These are phyloP conservation scores for Pseudanteris insignis DNA, from an alignment of 2,888 invertebrate species.

Conservation along the genomic window DNA sequence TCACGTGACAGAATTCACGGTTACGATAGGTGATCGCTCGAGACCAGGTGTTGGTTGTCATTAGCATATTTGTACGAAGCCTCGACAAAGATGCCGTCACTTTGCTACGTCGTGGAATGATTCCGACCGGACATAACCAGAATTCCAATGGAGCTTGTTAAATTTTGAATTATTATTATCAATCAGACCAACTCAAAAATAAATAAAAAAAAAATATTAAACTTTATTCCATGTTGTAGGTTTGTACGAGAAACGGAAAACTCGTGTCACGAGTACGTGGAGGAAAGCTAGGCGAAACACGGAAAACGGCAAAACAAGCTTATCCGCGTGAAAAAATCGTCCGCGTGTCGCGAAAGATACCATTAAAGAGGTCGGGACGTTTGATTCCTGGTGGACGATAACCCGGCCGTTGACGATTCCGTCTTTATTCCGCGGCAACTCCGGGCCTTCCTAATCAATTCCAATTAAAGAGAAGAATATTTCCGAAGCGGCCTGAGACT, in stretches of 20 bases:
- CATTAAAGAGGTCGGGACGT: constrained; percentile 17
- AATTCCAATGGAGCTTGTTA: too few species aligned
- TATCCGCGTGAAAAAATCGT: not conserved
- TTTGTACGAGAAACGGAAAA: constrained; percentile 36
- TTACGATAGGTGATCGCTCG: constrained; percentile 51
- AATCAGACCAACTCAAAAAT: too few species aligned
- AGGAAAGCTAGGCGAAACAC: not conserved
- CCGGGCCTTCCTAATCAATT: constrained; percentile 64
- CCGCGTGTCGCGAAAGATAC: too few species aligned
- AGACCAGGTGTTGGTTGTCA: constrained; percentile 46
- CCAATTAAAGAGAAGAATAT: constrained; percentile 66
- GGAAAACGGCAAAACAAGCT: not conserved
- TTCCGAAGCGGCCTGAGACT: constrained; percentile 63
- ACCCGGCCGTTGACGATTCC: constrained; percentile 49
- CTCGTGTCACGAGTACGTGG: constrained; percentile 3
- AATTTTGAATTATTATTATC: too few species aligned
- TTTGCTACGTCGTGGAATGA: constrained; percentile 35
- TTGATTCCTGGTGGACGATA: constrained; percentile 24
- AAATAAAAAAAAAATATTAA: too few species aligned
- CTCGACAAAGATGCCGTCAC: constrained; percentile 56
- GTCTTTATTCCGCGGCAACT: constrained; percentile 58
- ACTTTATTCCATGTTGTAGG: too few species aligned
- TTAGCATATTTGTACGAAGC: constrained; percentile 55
- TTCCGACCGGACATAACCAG: too few species aligned
- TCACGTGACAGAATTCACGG: constrained; percentile 41